Conservation (phyloP, 2,888 invertebrate species). For the Subacronicta megacephala region DNA sequence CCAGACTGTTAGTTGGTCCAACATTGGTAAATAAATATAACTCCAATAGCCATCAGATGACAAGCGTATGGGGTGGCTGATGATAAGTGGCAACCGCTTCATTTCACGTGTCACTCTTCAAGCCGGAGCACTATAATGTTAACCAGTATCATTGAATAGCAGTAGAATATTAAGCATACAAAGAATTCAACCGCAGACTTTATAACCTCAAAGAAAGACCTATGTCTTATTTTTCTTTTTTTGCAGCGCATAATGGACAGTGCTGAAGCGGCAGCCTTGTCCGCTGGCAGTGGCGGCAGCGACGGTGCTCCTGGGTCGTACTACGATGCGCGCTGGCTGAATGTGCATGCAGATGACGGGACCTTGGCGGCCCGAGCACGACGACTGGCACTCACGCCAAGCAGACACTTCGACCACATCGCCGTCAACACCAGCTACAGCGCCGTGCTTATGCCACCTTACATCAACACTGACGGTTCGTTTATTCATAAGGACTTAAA, state of each 20-base stretch:
- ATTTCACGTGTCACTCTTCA: too few relatives aligned
- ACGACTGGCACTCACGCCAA: conserved; percentile 92
- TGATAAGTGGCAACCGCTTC: too few relatives aligned
- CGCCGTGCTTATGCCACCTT: conserved; percentile 96
- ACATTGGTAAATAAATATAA: too few relatives aligned
- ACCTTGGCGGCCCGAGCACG: conserved; percentile 92
- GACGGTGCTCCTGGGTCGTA: conserved; percentile 90
- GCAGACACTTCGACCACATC: conserved; percentile 96
- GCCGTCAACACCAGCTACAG: conserved; percentile 95
- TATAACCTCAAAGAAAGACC: too few relatives aligned
- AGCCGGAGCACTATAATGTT: too few relatives aligned
- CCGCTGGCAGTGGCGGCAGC: conserved; percentile 88
- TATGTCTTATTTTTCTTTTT: too few relatives aligned
- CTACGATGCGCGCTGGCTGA: conserved; percentile 95
- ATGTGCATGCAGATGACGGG: conserved; percentile 94
- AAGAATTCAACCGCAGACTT: too few relatives aligned
- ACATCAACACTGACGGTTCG: conserved; percentile 92
- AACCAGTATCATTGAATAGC: too few relatives aligned
- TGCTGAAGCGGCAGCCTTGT: conserved; percentile 95
- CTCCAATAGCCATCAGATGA: too few relatives aligned
- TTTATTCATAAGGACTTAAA: conserved; percentile 8
- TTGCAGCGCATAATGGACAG: conserved; percentile 96
- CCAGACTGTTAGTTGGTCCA: too few relatives aligned
- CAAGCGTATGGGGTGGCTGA: too few relatives aligned
- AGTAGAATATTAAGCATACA: too few relatives aligned